These are phyloP conservation scores for Junco hyemalis DNA, from an alignment of 2,113 vertebrate genomes.

Conservation along the genomic window DNA sequence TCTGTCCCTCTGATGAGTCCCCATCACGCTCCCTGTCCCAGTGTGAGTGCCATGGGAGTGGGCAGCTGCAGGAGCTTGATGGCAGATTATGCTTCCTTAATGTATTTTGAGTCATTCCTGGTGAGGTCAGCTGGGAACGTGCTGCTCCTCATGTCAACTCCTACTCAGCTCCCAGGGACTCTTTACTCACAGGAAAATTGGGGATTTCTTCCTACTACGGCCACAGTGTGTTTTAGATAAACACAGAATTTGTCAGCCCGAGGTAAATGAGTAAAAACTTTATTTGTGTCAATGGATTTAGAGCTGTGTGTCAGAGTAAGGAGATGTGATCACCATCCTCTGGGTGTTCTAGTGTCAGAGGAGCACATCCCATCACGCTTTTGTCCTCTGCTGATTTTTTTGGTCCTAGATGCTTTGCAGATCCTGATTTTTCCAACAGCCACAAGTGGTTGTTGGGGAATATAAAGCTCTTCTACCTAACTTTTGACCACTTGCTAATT, in stretches of 20 bases:
- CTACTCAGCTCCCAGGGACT: not conserved
- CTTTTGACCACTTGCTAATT: not conserved
- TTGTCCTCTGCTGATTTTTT: not conserved
- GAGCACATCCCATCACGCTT: not conserved
- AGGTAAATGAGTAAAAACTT: no score
- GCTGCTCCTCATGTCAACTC: constrained; percentile 33
- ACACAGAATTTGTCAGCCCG: rapidly evolving
- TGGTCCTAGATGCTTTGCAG: not conserved
- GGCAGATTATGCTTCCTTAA: not conserved
- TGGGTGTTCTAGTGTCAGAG: no score
- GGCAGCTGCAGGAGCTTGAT: not conserved
- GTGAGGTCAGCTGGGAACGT: constrained; percentile 63
- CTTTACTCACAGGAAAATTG: not conserved
- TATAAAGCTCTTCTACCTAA: not conserved
- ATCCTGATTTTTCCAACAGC: not conserved
- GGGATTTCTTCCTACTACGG: not conserved
- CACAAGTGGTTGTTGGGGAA: rapidly evolving
- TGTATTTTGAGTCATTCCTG: constrained; percentile 7
- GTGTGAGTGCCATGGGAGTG: not conserved
- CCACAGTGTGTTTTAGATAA: rapidly evolving
- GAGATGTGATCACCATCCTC: not conserved
- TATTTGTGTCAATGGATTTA: not conserved
- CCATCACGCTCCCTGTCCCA: not conserved
- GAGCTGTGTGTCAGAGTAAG: not conserved
- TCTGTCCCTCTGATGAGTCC: rapidly evolving